These are phyloP conservation scores for Asteroscopus sphinx DNA, from an alignment of 2,888 invertebrate genomes.

Conservation along the genomic window DNA sequence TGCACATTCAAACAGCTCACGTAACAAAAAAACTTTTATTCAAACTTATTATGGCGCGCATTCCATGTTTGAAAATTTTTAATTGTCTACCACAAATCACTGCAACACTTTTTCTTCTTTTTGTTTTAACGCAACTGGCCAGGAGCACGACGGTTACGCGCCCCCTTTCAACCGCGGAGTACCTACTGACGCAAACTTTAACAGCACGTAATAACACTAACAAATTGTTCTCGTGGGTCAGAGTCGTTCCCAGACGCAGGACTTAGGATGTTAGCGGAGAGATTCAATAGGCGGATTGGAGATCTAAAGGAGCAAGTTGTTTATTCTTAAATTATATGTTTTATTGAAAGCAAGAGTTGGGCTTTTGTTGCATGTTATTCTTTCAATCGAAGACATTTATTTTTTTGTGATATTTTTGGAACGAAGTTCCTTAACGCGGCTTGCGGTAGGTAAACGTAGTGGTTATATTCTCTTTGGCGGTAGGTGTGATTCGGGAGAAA, in stretches of 20 bases:
- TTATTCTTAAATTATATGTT: conserved; percentile 1
- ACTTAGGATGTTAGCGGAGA: conserved; percentile 75
- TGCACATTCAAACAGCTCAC: conserved; percentile 38
- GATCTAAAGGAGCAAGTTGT: conserved; percentile 15
- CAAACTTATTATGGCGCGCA: conserved; percentile 36
- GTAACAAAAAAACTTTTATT: conserved; percentile 33
- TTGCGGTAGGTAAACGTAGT: no score
- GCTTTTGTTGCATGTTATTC: no score
- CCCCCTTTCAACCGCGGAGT: conserved; percentile 76
- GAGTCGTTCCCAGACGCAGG: conserved; percentile 74
- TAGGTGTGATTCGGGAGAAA: no score
- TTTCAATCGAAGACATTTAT: no score
- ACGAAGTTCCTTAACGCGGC: no score
- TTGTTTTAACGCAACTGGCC: conserved; percentile 52
- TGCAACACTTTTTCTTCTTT: conserved; percentile 38
- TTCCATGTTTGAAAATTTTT: conserved; percentile 54
- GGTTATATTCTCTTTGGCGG: no score
- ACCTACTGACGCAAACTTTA: conserved; percentile 82
- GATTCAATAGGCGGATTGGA: conserved; percentile 61
- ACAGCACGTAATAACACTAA: conserved; percentile 83
- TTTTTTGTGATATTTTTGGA: no score
- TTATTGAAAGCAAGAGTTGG: background rate
- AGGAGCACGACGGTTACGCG: conserved; percentile 70
- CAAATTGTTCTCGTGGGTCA: conserved; percentile 85
- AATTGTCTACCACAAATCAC: conserved; percentile 22